Evolutionary conservation across 1,140 invertebrate genomes (phyloP), one percentile per base, ranked within the genome.

Genomic region (Drosophila sulfurigaster): DNA sequence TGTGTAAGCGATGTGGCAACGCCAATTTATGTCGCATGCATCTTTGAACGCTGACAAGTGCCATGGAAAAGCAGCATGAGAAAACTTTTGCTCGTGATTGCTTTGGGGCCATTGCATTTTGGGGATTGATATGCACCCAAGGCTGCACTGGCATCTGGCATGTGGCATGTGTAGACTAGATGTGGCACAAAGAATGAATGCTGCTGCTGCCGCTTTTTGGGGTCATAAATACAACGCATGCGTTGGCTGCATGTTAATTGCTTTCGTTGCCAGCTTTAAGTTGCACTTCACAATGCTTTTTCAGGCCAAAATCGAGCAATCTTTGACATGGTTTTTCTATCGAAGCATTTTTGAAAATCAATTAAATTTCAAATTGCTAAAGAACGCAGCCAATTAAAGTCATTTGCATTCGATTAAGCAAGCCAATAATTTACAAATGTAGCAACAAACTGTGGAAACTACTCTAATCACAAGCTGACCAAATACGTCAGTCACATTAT

Each of bases 1-100:
- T 20, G 54, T 43, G 51, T 43, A 51, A 67, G 71, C 46, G 57
- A 78, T 86, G 81, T 81, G 69, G 69, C 79, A 63, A 85, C 76
- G 73, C 83, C 82, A 86, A 86, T 86, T 86, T 77, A 82, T 78
- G 76, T 79, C 60, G 67, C 78, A 81, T 85, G 78, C 82, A 81
- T 83, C 81, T 82, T 83, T 72, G 81, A 80, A 58, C 81, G 66
- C 81, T 77, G 81, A 79, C 81, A 80, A 79, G 72, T 75, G 66
- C 48, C 41, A 69, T 62, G 56, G 56, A 70, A 63, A 70, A 56
- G 46, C 59, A 35, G 68, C 30, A 64, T 72, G 69, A 16, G 69
- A 58, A 72, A 72, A 72, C 15, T 70, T 75, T 62, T 63, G 32
- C 65, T 60, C 30, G 16, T 74, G 71, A 69, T 74, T 74, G 71